Evolutionary conservation across 2,888 invertebrate genomes (phyloP).

Genomic region (Leptothorax acervorum): DNA sequence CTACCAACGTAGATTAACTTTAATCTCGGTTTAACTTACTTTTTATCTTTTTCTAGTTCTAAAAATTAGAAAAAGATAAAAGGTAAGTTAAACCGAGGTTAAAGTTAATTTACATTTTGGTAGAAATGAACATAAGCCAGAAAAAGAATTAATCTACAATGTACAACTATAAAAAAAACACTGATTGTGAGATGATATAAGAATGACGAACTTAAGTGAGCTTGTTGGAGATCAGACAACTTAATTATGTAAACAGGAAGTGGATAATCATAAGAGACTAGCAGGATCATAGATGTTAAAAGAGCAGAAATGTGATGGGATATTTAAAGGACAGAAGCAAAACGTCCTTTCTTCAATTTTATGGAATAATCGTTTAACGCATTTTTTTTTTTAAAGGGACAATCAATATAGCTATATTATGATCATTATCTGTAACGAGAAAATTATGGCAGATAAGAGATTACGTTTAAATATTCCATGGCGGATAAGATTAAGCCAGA

Average conservation of each 20-base stretch:
- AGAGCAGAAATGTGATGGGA: background rate
- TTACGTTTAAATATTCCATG: background rate
- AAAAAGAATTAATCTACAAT: background rate
- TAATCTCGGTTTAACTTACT: too few species aligned
- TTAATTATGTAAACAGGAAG: background rate
- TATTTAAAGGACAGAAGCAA: background rate
- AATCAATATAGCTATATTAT: conserved; percentile 67
- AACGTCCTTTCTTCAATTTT: background rate
- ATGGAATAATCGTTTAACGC: background rate
- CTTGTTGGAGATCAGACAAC: background rate
- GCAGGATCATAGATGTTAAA: background rate
- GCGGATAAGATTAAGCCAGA: background rate
- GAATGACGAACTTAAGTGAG: background rate
- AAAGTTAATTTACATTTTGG: too few species aligned
- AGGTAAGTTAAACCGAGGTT: too few species aligned
- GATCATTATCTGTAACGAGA: conserved; percentile 77
- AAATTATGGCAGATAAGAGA: background rate
- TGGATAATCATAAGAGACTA: background rate
- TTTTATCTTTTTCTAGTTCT: too few species aligned
- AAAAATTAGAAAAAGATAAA: too few species aligned
- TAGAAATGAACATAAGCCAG: background rate
- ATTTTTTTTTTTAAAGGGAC: conserved; percentile 17
- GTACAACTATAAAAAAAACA: background rate
- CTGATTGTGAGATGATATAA: background rate
- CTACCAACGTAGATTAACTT: too few species aligned